Evolutionary conservation across 2,797 vertebrate genomes (phyloP).

Genomic region (Scomberomorus guttatus): DNA sequence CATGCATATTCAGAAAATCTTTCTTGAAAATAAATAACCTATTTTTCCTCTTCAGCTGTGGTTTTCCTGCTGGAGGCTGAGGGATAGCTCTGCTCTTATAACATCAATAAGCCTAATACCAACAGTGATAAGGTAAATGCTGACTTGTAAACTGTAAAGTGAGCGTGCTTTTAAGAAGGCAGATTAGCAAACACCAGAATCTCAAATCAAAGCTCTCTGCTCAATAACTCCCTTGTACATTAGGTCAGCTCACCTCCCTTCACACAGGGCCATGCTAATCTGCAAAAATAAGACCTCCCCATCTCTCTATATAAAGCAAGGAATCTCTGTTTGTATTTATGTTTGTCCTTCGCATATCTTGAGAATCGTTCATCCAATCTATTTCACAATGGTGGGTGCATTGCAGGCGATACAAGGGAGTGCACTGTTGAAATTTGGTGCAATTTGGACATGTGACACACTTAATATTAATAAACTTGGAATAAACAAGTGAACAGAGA

Average conservation of each 20-base stretch:
- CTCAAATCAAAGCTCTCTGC: conserved; percentile 18
- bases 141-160: conserved; percentile 16
- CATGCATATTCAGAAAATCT: background rate
- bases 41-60: background rate
- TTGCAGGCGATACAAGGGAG: too few relatives aligned
- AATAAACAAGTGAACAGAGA: too few relatives aligned
- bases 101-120: background rate
- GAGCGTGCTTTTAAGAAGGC: background rate
- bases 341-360: too few relatives aligned
- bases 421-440: too few relatives aligned
- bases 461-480: too few relatives aligned
- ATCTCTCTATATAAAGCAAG: too few relatives aligned
- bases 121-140: background rate
- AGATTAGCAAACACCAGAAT: conserved; percentile 1
- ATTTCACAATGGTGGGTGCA: too few relatives aligned
- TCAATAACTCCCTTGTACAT: background rate
- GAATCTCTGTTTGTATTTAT: too few relatives aligned
- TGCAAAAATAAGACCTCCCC: background rate
- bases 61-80: background rate
- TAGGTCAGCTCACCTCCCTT: background rate
- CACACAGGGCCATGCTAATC: background rate
- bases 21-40: background rate
- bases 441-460: too few relatives aligned
- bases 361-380: too few relatives aligned
- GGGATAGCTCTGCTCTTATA: background rate